A percentile compares a stretch with the other conserved stretches of the same genome.
These are phyloP conservation scores for Caerostris extrusa DNA, from an alignment of 1,140 invertebrate species.

Conservation along the genomic window DNA sequence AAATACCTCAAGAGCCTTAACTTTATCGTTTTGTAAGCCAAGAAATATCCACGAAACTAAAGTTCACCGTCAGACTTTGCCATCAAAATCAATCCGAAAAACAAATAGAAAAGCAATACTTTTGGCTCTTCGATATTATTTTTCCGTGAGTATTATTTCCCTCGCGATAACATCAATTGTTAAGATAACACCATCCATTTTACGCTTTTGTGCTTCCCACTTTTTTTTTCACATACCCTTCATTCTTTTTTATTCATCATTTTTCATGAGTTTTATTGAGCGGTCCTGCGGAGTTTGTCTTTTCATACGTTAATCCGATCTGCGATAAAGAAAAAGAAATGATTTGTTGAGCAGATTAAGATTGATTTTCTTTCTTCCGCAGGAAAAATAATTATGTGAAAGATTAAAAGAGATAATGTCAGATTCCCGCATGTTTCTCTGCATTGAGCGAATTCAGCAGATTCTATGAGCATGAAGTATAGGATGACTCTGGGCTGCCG, in stretches of 20 bases:
- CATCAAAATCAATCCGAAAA: constrained; percentile 43
- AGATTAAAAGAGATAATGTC: constrained; percentile 11
- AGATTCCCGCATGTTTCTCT: not conserved
- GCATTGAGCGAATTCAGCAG: not conserved
- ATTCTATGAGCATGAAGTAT: not conserved
- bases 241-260: not conserved
- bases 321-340: not conserved
- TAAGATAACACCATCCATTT: constrained; percentile 23
- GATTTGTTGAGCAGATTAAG: constrained; percentile 22
- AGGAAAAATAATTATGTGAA: constrained; percentile 3
- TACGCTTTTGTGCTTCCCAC: constrained; percentile 13
- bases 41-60: not conserved
- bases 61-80: constrained; percentile 1
- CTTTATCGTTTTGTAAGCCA: not conserved
- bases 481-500: not conserved
- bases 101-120: constrained; percentile 56
- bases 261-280: constrained; percentile 51
- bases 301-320: constrained; percentile 34
- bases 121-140: constrained; percentile 36
- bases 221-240: not conserved
- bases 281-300: not conserved
- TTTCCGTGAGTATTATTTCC: constrained; percentile 52
- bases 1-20: not conserved
- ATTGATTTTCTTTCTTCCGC: constrained; percentile 14
- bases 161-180: constrained; percentile 52